Base-by-base conservation (phyloP, 2,888 invertebrate genomes). In the Melanargia galathea region DNA sequence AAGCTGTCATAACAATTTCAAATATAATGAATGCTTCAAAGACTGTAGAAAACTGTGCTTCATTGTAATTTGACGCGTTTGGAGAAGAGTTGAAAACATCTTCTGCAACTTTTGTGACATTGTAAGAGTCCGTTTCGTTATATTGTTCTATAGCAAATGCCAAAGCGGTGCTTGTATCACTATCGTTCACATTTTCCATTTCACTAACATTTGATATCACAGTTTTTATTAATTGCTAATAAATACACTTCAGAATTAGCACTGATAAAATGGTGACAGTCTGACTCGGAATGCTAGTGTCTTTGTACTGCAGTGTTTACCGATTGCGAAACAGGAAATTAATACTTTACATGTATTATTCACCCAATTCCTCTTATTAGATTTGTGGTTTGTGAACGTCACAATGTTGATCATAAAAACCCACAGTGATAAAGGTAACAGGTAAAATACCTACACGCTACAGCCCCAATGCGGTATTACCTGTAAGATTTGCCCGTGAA, bases 1-100 rank as follows among this genome's bases (percentile, higher is more conserved):
- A 54, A 64, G 84, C 75, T 66, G 85, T 86, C 87, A 90, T 86
- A 22, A 86, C 71, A 58, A 88, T 83, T 80, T 88, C 87, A 60
- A 81, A 71, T 64, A 85, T 74, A 64, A 83, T 80, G 70, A 89
- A 87, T 22, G 74, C 78, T 72, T 81, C 75, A 66, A 82, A 84
- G 58, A 81, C 72, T 38, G 71, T 56, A 33, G 63, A 66, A 30
- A 64, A 56, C 38, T 48, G 48, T 49, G 70, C 62, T 52, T 66
- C 67, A 63, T 67, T 65, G 60, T 68, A 60, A 64, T 24, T 59
- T 45, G 45, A 51, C 30, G 26, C 13, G 16, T 40, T 16, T 18
- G 51, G 26, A 59, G 51, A 56, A 49, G 52, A 20, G 56, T 64
- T 62, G 22, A 18, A 45, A 49, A 56, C 11, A 24, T 24, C 20